Evolutionary conservation across 1,140 invertebrate genomes (phyloP), one percentile per base, ranked within the genome.

Genomic region (Orius laevigatus): DNA sequence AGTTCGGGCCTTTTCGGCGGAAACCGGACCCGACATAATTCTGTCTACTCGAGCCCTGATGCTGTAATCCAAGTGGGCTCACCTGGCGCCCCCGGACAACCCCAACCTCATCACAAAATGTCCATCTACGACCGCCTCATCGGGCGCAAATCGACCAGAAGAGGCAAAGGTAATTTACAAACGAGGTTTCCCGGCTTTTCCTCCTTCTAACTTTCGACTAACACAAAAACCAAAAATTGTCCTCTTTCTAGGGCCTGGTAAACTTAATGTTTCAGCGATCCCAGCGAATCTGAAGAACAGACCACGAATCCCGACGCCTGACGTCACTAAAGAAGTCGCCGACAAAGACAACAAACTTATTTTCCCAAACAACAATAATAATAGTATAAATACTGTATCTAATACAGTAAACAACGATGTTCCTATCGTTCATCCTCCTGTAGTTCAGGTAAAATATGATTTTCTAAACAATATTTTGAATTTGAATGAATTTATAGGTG

Each of bases 291-390:
- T 83, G 46, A 79, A 79, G 57, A 80, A 80, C 55, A 71, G 84
- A 41, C 84, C 84, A 1, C 70, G 84, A 38, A 86, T 89, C 48
- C 85, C 84, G 19, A 88, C 84, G 2, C 85, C 85, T 0, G 85
- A 88, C 60, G 81, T 84, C 1, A 76, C 80, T 10, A 85, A 83
- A 62, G 81, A 84, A 61, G 70, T 77, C 6, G 64, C 73, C 32
- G 53, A 60, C 53, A 48, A 59, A 58, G 53, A 56, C 44, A 58
- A 61, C 39, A 64, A 66, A 66, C 66, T 69, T 52, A 58, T 52
- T 16, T 65, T 61, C 53, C 69, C 66, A 42, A 62, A 65, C 40
- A 69, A 66, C 49, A 66, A 67, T 52, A 63, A 66, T 11, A 70
- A 74, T 55, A 69, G 74, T 40, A 40, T 25, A 43, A 50, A 10